phyloP scores from a whole-genome alignment of 2,113 vertebrate species.

The Anser cygnoides region DNA sequence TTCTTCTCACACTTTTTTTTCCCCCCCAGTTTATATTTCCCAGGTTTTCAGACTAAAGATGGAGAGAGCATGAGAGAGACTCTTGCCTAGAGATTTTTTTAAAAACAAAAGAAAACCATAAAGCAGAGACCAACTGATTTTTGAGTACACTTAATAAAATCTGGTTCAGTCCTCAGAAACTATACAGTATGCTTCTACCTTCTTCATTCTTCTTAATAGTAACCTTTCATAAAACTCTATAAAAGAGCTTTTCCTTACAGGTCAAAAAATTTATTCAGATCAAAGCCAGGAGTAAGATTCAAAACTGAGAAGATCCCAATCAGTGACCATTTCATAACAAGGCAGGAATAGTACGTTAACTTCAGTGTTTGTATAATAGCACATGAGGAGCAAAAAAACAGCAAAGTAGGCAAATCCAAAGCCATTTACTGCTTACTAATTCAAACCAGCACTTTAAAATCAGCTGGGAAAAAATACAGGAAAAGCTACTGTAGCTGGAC shows the following conservation, averaged over 20 bases:
- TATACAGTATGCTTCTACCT: background rate
- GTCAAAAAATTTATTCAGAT: background rate
- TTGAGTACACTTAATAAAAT: background rate
- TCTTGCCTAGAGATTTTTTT: background rate
- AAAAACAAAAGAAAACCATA: background rate
- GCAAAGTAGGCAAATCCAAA: background rate
- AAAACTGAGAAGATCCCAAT: background rate
- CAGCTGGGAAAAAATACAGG: background rate
- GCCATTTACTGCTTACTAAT: background rate
- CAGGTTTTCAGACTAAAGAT: background rate
- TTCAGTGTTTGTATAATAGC: background rate
- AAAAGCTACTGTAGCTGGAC: background rate
- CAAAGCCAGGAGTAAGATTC: background rate
- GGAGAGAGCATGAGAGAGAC: background rate
- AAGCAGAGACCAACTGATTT: background rate
- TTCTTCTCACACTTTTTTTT: background rate
- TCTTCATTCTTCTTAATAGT: background rate
- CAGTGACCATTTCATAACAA: background rate
- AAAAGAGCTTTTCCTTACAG: background rate
- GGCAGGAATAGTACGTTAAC: background rate
- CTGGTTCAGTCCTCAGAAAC: background rate
- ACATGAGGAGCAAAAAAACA: background rate
- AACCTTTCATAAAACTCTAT: background rate
- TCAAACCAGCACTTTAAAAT: background rate
- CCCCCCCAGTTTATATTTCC: background rate